Evolutionary conservation across 2,113 vertebrate genomes (phyloP).

Genomic region (Myxocyprinus asiaticus): DNA sequence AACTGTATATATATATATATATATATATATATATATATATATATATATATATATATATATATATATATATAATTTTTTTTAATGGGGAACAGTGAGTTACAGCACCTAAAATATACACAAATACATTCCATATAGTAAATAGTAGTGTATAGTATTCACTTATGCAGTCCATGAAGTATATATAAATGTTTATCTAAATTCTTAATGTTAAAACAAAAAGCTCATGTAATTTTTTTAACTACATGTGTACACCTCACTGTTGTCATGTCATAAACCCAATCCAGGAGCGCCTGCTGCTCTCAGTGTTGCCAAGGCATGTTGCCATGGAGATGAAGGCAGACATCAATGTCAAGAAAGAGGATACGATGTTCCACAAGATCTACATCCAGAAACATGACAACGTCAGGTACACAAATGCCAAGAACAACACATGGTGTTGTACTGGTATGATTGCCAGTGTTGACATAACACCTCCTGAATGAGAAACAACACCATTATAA

Average conservation of each 20-base stretch:
- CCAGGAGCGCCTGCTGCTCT: slow-evolving; percentile 94
- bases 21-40: too few relatives aligned
- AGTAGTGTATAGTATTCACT: too few relatives aligned
- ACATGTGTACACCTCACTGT: slow-evolving; percentile 17
- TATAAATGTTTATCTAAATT: too few relatives aligned
- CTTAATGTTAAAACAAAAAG: too few relatives aligned
- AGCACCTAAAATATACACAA: too few relatives aligned
- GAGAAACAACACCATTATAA: not conserved
- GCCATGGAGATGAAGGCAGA: slow-evolving; percentile 99
- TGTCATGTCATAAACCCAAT: slow-evolving; percentile 35
- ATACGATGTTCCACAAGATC: slow-evolving; percentile 99
- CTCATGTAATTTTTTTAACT: too few relatives aligned
- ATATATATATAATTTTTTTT: not conserved
- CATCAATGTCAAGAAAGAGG: slow-evolving; percentile 97
- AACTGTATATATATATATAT: too few relatives aligned
- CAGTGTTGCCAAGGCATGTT: slow-evolving; percentile 93
- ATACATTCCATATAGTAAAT: too few relatives aligned
- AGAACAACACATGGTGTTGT: not conserved
- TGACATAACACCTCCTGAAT: slow-evolving; percentile 30
- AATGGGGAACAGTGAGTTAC: too few relatives aligned
- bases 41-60: too few relatives aligned
- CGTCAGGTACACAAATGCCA: slow-evolving; percentile 81
- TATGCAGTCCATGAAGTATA: too few relatives aligned
- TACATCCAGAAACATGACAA: slow-evolving; percentile 99
- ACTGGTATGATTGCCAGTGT: not conserved